phyloP scores from a whole-genome alignment of 1,140 invertebrate genomes.

The Lasaia peninsularis region DNA sequence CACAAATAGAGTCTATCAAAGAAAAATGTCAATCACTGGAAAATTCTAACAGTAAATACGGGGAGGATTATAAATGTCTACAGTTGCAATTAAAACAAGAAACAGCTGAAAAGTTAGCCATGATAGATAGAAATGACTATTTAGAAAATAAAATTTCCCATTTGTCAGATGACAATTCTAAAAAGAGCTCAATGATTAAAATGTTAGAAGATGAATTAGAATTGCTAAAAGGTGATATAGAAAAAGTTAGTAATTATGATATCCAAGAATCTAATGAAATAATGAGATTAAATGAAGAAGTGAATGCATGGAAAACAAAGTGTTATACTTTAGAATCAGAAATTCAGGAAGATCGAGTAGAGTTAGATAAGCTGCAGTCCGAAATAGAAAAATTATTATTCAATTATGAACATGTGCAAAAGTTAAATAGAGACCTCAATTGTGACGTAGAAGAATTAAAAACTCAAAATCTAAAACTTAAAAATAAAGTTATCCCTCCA shows the following conservation, averaged over 20 bases:
- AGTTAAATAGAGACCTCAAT: slow-evolving; percentile 47
- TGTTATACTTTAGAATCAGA: slow-evolving; percentile 55
- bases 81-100: slow-evolving; percentile 74
- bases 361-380: slow-evolving; percentile 64
- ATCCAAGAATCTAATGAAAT: slow-evolving; percentile 31
- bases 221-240: slow-evolving; percentile 32
- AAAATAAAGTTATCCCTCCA: slow-evolving; percentile 26
- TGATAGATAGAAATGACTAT: slow-evolving; percentile 72
- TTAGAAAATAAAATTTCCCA: slow-evolving; percentile 66
- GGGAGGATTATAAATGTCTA: slow-evolving; percentile 71
- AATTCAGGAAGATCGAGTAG: slow-evolving; percentile 70
- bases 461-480: slow-evolving; percentile 36
- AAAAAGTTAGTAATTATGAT: slow-evolving; percentile 15
- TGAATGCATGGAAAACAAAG: slow-evolving; percentile 56
- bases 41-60: slow-evolving; percentile 48
- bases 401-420: slow-evolving; percentile 58
- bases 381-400: slow-evolving; percentile 69
- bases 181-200: slow-evolving; percentile 61
- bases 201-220: slow-evolving; percentile 55
- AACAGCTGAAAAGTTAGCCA: slow-evolving; percentile 71
- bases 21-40: slow-evolving; percentile 51
- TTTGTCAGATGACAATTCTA: slow-evolving; percentile 62
- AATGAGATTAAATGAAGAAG: slow-evolving; percentile 46
- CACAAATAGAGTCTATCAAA: slow-evolving; percentile 48
- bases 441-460: slow-evolving; percentile 38